A percentile compares a stretch with the other conserved stretches of the same genome.
phyloP scores from a whole-genome alignment of 1,140 invertebrate genomes.

The Nephila pilipes region DNA sequence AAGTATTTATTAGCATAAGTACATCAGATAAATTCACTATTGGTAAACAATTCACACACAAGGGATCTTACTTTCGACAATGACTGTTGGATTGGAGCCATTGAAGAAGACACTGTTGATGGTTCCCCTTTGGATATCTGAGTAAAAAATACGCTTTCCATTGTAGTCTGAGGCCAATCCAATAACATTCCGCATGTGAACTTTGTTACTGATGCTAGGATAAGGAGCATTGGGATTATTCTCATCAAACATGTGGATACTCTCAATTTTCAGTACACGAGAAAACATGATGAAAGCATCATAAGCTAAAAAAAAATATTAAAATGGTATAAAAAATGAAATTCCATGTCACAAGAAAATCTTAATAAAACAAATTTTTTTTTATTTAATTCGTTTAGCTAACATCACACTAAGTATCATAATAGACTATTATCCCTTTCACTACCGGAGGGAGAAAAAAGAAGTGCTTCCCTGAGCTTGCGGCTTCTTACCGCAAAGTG shows the following conservation, averaged over 20 bases:
- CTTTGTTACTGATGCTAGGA: constrained; percentile 86
- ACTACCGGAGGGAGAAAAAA: no score
- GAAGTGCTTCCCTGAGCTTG: no score
- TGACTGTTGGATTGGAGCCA: constrained; percentile 86
- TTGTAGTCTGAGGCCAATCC: constrained; percentile 90
- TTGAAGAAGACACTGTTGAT: constrained; percentile 93
- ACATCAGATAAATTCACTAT: no score
- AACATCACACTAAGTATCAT: no score
- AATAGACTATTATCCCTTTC: no score
- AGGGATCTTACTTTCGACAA: constrained; percentile 85
- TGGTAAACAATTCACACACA: no score
- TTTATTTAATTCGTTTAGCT: no score
- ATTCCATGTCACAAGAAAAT: no score
- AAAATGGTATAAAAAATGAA: background rate
- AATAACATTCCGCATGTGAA: constrained; percentile 91
- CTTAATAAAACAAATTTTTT: no score
- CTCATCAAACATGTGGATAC: constrained; percentile 87
- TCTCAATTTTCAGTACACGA: constrained; percentile 87
- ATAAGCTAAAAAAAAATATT: constrained; percentile 83
- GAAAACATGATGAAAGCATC: constrained; percentile 90
- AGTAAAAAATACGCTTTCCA: constrained; percentile 88
- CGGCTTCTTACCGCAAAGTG: no score
- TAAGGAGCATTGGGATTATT: constrained; percentile 86
- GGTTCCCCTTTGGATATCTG: constrained; percentile 91
- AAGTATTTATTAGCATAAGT: no score